Percentiles rank a stretch among this genome's conserved stretches.
These are phyloP conservation scores for Anguilla japonica DNA, from an alignment of 2,113 vertebrate species.

Conservation along the genomic window DNA sequence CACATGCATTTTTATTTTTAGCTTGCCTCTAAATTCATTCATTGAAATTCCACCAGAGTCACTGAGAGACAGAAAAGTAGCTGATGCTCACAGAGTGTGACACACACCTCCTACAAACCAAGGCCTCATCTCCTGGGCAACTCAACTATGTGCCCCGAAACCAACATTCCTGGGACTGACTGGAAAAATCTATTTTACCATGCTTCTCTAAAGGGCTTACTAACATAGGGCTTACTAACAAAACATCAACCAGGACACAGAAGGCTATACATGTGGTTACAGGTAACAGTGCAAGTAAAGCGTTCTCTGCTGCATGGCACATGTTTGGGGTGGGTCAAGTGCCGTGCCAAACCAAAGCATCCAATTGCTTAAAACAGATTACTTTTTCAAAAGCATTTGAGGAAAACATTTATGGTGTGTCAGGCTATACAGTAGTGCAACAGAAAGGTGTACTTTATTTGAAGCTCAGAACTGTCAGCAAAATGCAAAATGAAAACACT, in stretches of 20 bases:
- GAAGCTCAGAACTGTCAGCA: too few species aligned
- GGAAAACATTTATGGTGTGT: too few species aligned
- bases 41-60: not conserved
- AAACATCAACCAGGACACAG: not conserved
- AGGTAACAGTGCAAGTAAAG: not conserved
- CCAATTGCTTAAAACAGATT: too few species aligned
- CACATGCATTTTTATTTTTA: not conserved
- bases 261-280: too few species aligned
- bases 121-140: not conserved
- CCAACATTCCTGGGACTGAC: not conserved
- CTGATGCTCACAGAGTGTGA: not conserved
- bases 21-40: not conserved
- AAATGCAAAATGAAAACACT: not conserved
- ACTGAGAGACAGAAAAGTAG: not conserved
- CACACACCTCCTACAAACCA: not conserved
- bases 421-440: not conserved
- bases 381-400: too few species aligned
- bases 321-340: too few species aligned
- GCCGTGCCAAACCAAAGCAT: too few species aligned
- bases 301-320: not conserved
- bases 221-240: not conserved
- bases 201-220: not conserved
- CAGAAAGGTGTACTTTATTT: not conserved
- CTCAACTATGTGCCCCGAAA: not conserved
- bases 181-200: not conserved